phyloP scores from a whole-genome alignment of 2,113 vertebrate genomes.

The Alligator sinensis region DNA sequence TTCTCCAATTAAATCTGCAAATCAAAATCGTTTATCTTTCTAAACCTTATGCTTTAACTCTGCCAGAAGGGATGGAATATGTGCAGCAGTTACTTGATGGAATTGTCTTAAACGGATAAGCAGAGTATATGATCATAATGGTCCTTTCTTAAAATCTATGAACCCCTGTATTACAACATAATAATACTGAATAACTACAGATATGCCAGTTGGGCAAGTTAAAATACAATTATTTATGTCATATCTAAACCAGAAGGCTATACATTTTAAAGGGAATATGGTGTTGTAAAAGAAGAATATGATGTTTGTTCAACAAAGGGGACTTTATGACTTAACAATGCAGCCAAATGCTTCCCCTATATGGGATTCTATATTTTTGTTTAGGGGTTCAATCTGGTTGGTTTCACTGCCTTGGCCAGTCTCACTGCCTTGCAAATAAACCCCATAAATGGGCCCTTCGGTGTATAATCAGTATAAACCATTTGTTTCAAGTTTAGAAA shows the following conservation, averaged over 20 bases:
- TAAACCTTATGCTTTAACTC: not conserved
- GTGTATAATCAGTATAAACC: conserved; percentile 18
- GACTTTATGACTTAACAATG: not conserved
- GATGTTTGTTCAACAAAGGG: not conserved
- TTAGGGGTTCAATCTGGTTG: conserved; percentile 33
- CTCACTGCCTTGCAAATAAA: conserved; percentile 46
- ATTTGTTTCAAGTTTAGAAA: conserved; percentile 59
- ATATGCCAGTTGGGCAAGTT: not conserved
- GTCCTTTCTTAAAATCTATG: not conserved
- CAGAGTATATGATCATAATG: not conserved
- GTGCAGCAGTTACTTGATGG: not conserved
- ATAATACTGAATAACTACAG: not conserved
- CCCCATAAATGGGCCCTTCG: conserved; percentile 25
- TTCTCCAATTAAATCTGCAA: not conserved
- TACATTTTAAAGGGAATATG: not conserved
- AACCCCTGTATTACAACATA: not conserved
- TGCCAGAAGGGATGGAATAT: not conserved
- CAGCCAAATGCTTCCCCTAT: not conserved
- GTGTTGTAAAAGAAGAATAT: not conserved
- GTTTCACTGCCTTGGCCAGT: conserved; percentile 29
- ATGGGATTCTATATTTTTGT: conserved; percentile 9
- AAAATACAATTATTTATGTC: not conserved
- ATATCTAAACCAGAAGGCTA: not conserved
- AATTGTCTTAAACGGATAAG: not conserved
- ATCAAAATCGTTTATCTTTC: not conserved